Conservation (phyloP, 2,113 vertebrate genomes). For the Arenaria interpres region DNA sequence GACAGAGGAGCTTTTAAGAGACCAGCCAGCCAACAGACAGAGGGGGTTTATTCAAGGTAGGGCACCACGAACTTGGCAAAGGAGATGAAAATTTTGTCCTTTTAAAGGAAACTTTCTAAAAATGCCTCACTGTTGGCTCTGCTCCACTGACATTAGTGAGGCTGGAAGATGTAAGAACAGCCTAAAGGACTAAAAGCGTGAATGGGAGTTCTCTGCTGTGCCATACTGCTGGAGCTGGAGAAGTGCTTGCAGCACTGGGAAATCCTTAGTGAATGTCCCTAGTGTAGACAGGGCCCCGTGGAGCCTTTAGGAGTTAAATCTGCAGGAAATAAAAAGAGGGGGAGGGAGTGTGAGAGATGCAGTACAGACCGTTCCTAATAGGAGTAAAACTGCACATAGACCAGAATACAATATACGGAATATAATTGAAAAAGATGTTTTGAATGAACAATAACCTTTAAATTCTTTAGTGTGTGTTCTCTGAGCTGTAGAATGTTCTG, state of each 20-base stretch:
- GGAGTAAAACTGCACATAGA: conserved; percentile 22
- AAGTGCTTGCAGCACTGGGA: conserved; percentile 5
- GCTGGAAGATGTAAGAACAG: conserved; percentile 1
- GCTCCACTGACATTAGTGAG: not conserved
- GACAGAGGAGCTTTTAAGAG: not conserved
- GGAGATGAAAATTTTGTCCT: not conserved
- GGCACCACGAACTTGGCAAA: not conserved
- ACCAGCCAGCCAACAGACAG: not conserved
- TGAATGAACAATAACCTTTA: conserved; percentile 43
- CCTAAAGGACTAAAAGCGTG: conserved; percentile 24
- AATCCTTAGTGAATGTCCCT: conserved; percentile 19
- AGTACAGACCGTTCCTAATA: conserved; percentile 30
- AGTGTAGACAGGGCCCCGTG: not conserved
- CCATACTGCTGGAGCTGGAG: not conserved
- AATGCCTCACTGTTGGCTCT: conserved; percentile 25
- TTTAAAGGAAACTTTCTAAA: conserved; percentile 27
- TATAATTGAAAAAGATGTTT: conserved; percentile 37
- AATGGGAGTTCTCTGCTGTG: conserved; percentile 1
- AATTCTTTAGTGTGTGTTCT: conserved; percentile 34
- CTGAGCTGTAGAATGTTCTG: conserved; percentile 52
- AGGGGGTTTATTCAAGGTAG: conserved; percentile 24
- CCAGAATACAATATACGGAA: not conserved
- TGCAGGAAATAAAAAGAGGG: conserved; percentile 30
- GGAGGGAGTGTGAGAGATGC: not conserved
- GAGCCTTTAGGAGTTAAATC: conserved; percentile 20